Percentiles rank a stretch among this genome's conserved stretches.
Evolutionary conservation across 2,797 vertebrate species (phyloP).

Genomic region (Sebastes trivittatus): DNA sequence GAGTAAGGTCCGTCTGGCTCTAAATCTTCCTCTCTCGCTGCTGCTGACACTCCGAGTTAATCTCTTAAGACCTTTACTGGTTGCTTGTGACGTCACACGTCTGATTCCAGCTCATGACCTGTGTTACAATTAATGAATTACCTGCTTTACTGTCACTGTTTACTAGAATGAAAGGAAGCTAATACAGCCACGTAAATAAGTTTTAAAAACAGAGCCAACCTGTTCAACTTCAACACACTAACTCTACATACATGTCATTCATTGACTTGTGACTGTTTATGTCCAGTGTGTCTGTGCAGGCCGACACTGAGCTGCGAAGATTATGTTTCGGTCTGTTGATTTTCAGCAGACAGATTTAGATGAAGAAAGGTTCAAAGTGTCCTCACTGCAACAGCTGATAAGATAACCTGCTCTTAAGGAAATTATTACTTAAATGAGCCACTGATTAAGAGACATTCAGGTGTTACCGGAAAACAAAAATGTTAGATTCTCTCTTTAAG

Average conservation of each 20-base stretch:
- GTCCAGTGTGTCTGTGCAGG: neutral
- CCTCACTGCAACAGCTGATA: slow-evolving; percentile 29
- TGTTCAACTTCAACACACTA: neutral
- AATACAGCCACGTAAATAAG: neutral
- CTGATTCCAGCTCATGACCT: slow-evolving; percentile 12
- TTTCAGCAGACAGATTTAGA: slow-evolving; percentile 7
- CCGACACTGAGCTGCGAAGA: neutral
- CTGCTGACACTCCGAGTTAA: slow-evolving; percentile 35
- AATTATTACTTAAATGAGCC: neutral
- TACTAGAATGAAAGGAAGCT: neutral
- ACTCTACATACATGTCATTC: neutral
- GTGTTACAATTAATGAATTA: slow-evolving; percentile 7
- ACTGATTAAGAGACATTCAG: neutral
- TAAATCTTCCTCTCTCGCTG: slow-evolving; percentile 35
- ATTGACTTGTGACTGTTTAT: neutral
- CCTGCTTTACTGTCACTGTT: neutral
- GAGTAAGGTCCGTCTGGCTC: slow-evolving; percentile 8
- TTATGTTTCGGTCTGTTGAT: neutral
- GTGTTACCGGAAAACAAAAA: neutral
- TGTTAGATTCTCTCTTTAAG: neutral
- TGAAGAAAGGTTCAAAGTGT: slow-evolving; percentile 42
- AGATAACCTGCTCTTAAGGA: slow-evolving; percentile 47
- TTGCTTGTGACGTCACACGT: slow-evolving; percentile 3
- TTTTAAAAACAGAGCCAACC: neutral
- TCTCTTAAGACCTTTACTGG: slow-evolving; percentile 39